Percentiles rank a stretch among this genome's conserved stretches.
Evolutionary conservation across 2,888 invertebrate genomes (phyloP).

Genomic region (Andrena chrysosceles): DNA sequence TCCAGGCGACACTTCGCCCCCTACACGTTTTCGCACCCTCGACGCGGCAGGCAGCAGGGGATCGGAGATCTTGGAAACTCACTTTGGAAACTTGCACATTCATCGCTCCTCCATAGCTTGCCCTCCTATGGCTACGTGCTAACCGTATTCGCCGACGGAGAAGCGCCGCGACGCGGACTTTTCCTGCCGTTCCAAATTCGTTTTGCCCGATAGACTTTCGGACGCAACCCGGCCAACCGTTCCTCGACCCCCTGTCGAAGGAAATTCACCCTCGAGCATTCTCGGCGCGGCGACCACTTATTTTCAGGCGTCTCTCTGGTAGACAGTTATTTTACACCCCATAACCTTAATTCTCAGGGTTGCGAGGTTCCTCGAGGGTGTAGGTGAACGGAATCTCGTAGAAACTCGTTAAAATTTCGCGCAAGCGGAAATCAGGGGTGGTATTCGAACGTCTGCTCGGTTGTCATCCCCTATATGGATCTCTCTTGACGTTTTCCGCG

Average conservation of each 20-base stretch:
- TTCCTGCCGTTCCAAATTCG: conserved; percentile 50
- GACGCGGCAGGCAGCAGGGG: conserved; percentile 21
- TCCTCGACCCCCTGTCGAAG: neutral
- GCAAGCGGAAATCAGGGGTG: neutral
- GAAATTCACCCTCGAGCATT: neutral
- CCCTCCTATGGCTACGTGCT: conserved; percentile 31
- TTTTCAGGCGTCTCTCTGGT: conserved; percentile 18
- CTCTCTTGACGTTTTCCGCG: neutral
- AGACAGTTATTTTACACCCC: conserved; percentile 10
- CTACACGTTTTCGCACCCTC: conserved; percentile 63
- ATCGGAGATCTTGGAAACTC: conserved; percentile 64
- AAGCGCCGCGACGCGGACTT: conserved; percentile 41
- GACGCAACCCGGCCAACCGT: neutral
- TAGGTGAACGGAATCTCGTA: neutral
- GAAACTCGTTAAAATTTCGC: conserved; percentile 1
- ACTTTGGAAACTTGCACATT: conserved; percentile 70
- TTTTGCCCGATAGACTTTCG: conserved; percentile 55
- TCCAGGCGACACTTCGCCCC: conserved; percentile 49
- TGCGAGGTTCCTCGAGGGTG: neutral
- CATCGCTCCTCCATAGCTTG: conserved; percentile 49
- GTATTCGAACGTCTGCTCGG: conserved; percentile 21
- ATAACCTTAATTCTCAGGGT: conserved; percentile 1
- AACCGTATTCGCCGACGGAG: conserved; percentile 56
- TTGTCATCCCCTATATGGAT: conserved; percentile 26
- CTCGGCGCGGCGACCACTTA: conserved; percentile 9